A percentile compares a stretch with the other conserved stretches of the same genome.
These are phyloP conservation scores for Conops quadrifasciatus DNA, from an alignment of 2,888 invertebrate genomes.

Conservation along the genomic window DNA sequence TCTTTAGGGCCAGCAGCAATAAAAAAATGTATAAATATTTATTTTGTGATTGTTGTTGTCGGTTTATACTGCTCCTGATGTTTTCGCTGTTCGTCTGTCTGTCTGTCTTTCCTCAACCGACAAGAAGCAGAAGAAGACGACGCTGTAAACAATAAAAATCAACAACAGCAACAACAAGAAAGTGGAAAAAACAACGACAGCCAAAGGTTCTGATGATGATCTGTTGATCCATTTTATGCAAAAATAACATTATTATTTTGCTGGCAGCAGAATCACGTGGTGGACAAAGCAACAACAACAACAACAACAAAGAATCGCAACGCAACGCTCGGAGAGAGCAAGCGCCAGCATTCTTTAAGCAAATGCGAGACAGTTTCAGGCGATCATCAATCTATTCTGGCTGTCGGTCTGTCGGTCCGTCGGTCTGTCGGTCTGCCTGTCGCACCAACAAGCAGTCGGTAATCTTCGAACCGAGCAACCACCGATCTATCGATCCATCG, in stretches of 20 bases:
- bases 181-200: not conserved
- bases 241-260: conserved; percentile 32
- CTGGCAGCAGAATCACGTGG: conserved; percentile 10
- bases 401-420: no score
- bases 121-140: no score
- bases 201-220: conserved; percentile 16
- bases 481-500: not conserved
- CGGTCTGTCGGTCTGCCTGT: no score
- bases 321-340: conserved; percentile 3
- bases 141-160: no score
- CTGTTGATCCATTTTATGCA: conserved; percentile 36
- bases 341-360: conserved; percentile 28
- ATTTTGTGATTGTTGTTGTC: not conserved
- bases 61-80: not conserved
- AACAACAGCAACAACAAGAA: not conserved
- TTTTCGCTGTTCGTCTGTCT: no score
- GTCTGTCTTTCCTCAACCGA: no score
- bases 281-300: no score
- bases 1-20: conserved; percentile 31
- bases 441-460: no score
- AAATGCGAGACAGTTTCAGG: not conserved
- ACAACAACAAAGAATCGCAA: no score
- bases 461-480: no score
- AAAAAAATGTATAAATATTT: not conserved
- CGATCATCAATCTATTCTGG: no score